phyloP scores from a whole-genome alignment of 2,797 vertebrate species.

The Avahi laniger region DNA sequence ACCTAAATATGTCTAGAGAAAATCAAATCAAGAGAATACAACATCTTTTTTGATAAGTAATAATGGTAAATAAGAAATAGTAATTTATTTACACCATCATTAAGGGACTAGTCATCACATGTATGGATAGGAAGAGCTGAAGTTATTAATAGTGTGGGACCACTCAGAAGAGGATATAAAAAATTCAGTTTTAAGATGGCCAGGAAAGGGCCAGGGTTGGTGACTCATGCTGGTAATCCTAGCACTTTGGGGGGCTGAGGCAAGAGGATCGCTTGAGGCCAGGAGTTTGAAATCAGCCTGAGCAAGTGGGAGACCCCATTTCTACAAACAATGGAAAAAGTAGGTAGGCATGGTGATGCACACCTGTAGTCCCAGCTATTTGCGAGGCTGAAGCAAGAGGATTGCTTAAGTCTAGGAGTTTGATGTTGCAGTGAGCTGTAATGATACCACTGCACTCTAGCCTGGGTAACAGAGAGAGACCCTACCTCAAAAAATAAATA shows the following conservation, averaged over 20 bases:
- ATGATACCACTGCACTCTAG: not conserved
- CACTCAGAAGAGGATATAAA: not conserved
- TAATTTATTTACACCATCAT: not conserved
- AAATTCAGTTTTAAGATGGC: not conserved
- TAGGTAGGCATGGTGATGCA: not conserved
- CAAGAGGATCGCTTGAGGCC: not conserved
- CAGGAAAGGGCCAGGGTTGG: not conserved
- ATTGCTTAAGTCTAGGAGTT: not conserved
- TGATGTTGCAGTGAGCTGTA: not conserved
- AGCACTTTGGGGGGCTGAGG: not conserved
- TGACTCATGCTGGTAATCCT: not conserved
- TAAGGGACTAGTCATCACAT: not conserved
- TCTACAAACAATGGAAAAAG: not conserved
- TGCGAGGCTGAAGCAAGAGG: not conserved
- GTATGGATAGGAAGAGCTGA: not conserved
- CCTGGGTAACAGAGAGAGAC: not conserved
- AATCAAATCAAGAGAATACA: not conserved
- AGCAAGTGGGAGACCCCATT: not conserved
- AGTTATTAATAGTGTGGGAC: not conserved
- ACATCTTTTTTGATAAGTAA: not conserved
- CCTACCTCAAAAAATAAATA: not conserved
- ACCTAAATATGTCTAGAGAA: not conserved
- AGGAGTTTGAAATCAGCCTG: not conserved
- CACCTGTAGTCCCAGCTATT: not conserved
- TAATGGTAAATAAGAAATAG: not conserved